phyloP scores from a whole-genome alignment of 2,113 vertebrate genomes.

The Zingel zingel region DNA sequence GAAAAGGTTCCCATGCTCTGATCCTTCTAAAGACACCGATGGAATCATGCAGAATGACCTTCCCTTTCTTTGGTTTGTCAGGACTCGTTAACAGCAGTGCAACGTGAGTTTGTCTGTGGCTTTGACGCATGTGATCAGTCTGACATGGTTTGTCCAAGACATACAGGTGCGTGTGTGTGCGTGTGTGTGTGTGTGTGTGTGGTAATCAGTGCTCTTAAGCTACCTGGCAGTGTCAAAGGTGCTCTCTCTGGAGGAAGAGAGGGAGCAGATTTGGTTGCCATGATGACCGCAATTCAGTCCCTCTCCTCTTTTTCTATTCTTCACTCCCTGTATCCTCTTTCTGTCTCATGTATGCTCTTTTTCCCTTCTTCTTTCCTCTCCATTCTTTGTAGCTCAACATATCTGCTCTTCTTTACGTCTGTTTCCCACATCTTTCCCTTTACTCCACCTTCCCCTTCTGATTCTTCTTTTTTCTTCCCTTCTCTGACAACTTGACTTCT shows the following conservation, averaged over 20 bases:
- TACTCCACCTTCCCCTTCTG: not conserved
- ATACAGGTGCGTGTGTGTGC: not conserved
- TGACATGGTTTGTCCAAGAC: not conserved
- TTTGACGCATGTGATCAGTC: not conserved
- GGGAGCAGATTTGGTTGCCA: slow-evolving; percentile 51
- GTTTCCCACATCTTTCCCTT: not conserved
- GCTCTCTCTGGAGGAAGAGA: slow-evolving; percentile 31
- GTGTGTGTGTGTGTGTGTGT: not conserved
- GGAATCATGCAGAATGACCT: slow-evolving; percentile 22
- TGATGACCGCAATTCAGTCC: slow-evolving; percentile 41
- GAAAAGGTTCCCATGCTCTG: slow-evolving; percentile 28
- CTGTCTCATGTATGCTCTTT: not conserved
- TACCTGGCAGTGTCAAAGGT: slow-evolving; percentile 39
- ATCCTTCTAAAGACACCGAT: slow-evolving; percentile 34
- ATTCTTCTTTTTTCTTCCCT: not conserved
- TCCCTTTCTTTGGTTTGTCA: slow-evolving; percentile 19
- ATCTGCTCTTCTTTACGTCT: not conserved
- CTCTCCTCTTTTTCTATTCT: not conserved
- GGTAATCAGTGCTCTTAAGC: slow-evolving; percentile 33
- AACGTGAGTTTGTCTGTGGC: not conserved
- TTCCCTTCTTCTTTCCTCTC: not conserved
- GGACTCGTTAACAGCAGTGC: slow-evolving; percentile 10
- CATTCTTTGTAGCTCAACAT: not conserved
- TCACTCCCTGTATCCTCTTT: not conserved
- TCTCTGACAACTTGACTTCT: not conserved